Base-by-base conservation (phyloP, 2,888 invertebrate genomes). In the Hipparchia sbordonii region DNA sequence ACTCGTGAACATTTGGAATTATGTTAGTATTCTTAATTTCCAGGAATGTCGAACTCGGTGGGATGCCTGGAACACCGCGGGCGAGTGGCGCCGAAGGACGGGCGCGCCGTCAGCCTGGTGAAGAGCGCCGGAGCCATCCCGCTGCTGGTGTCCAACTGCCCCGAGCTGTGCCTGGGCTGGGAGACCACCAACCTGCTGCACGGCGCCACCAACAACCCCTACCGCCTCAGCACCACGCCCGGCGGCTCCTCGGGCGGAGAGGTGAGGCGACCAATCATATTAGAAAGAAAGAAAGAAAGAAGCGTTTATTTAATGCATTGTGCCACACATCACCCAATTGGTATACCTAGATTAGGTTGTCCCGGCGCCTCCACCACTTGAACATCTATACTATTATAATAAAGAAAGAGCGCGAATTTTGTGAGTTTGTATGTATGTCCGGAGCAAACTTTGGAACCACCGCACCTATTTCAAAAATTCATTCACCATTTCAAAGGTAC, bases 161-260 rank as follows among this genome's bases (percentile, higher is more conserved):
- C 98, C 0, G 98, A 98, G 84, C 95, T 97, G 76, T 98, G 98
- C 81, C 94, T 98, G 84, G 97, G 97, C 86, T 97, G 97, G 95
- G 98, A 98, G 89, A 96, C 97, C 8, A 95, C 94, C 68, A 98
- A 98, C 86, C 95, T 96, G 68, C 92, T 98, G 0, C 95, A 96
- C 56, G 98, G 98, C 0, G 91, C 95, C 57, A 97, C 98, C 0
- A 94, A 94, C 77, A 99, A 99, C 91, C 98, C 99, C 0, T 97
- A 98, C 85, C 95, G 97, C 82, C 93, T 95, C 1, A 94, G 94
- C 0, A 94, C 96, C 79, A 97, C 95, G 0, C 93, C 96, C 0
- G 98, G 98, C 0, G 99, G 98, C 4, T 98, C 98, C 51, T 98
- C 98, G 1, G 98, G 98, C 54, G 97, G 97, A 9, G 97, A 98